Evolutionary conservation across 2,113 vertebrate genomes (phyloP), one percentile per base, ranked within the genome.

Genomic region (Rhinichthys klamathensis): DNA sequence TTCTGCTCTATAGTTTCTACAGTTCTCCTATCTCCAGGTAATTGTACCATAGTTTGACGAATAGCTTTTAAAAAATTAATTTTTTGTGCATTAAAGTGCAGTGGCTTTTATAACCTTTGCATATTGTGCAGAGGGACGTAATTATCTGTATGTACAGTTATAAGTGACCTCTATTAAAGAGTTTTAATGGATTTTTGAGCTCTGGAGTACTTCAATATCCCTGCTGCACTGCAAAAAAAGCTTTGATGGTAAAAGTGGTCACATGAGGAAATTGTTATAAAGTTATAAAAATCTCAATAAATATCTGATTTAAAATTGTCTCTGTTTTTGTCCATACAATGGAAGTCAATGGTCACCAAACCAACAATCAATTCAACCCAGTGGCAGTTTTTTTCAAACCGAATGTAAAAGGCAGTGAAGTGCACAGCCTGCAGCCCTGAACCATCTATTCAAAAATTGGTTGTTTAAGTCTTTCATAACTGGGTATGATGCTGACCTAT

Each of bases 141-240:
- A 84, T 87, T 87, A 83, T 86, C 72, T 63, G 27, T 73, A 84
- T 73, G 65, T 84, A 78, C 32, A 73, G 51, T 74, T 61, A n/a
- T n/a, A 73, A 32, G 54, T 92, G 91, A 93, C 91, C 91, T 89
- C 88, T 89, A 92, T 93, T 92, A 91, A 93, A 83, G 83, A 79
- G 88, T 89, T 89, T 91, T 93, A 92, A 92, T 91, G 89, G 88
- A 80, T 81, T 85, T 88, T 88, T 80, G 88, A 87, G 89, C 90
- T 88, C 86, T 92, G 90, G 87, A 89, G 84, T 73, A 84, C 85
- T 84, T 69, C 88, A 90, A 87, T 87, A 61, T 87, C 79, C 87
- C 75, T 69, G 85, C 89, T 87, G 63, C 49, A 58, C 87, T 85
- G 84, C 69, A 58, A 82, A 84, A 87, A 88, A 91, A 84, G 80